A percentile compares a stretch with the other conserved stretches of the same genome.
Conservation (phyloP, 2,113 vertebrate genomes). For the Pituophis catenifer region DNA sequence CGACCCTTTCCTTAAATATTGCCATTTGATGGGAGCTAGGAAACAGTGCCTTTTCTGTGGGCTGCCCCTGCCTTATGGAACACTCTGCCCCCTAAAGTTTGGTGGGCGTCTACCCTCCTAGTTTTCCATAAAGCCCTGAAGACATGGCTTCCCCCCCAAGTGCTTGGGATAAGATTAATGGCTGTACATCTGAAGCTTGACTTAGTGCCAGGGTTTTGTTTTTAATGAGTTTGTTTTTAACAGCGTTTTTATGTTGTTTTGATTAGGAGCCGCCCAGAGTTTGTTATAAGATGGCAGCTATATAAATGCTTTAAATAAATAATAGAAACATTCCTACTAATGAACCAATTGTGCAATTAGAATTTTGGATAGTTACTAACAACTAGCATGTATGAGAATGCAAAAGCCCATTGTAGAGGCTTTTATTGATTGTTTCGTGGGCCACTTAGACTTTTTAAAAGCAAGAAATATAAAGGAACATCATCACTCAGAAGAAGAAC, state of each 20-base stretch:
- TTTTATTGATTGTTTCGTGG: neutral
- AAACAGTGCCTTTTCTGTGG: neutral
- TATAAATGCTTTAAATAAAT: neutral
- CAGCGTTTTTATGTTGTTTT: neutral
- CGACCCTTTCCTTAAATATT: neutral
- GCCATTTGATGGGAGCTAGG: neutral
- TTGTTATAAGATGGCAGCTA: neutral
- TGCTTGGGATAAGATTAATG: neutral
- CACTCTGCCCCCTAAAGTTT: neutral
- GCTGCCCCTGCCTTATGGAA: no score
- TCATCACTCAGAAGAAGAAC: neutral
- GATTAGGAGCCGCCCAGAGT: neutral
- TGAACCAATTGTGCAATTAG: neutral
- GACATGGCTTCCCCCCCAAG: neutral
- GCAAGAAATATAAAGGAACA: neutral
- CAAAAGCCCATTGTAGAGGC: neutral
- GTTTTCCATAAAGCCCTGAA: neutral
- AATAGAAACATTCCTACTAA: neutral
- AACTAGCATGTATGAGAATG: neutral
- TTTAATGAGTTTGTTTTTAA: neutral
- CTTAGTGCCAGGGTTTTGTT: neutral
- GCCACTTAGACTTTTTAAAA: neutral
- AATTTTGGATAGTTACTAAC: neutral
- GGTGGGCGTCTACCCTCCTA: neutral
- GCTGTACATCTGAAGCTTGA: neutral